These are phyloP conservation scores for Drosophila dives DNA, from an alignment of 2,888 invertebrate genomes.

Conservation along the genomic window DNA sequence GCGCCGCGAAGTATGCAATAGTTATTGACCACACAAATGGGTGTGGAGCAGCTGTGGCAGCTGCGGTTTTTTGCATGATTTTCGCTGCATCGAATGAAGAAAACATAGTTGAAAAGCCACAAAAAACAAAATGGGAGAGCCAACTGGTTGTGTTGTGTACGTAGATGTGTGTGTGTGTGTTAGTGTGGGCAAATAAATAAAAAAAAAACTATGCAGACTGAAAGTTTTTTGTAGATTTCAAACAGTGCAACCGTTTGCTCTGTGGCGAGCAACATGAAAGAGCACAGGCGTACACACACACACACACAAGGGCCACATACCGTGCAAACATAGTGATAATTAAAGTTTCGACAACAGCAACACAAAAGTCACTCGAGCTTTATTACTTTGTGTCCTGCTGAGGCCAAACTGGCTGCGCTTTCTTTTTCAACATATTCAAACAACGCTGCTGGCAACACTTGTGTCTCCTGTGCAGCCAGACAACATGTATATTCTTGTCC, in stretches of 20 bases:
- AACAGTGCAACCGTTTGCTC: constrained; percentile 27
- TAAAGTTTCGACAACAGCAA: constrained; percentile 75
- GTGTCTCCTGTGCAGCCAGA: constrained; percentile 68
- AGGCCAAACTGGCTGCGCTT: constrained; percentile 31
- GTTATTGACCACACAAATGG: constrained; percentile 71
- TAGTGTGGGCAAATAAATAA: constrained; percentile 6
- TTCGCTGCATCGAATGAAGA: background rate
- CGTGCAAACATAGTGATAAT: constrained; percentile 74
- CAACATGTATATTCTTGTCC: constrained; percentile 64
- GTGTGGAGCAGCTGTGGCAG: constrained; percentile 8
- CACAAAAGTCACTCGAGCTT: constrained; percentile 64
- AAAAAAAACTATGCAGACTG: constrained; percentile 56
- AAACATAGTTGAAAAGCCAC: constrained; percentile 44
- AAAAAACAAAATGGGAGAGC: constrained; percentile 39
- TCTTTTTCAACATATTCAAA: constrained; percentile 46
- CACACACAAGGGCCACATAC: constrained; percentile 15
- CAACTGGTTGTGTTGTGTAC: background rate
- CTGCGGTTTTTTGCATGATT: constrained; percentile 37
- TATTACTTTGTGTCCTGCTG: constrained; percentile 70
- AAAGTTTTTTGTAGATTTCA: constrained; percentile 54
- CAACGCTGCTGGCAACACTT: constrained; percentile 57
- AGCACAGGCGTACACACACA: constrained; percentile 9
- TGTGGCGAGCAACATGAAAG: constrained; percentile 29
- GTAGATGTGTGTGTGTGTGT: background rate
- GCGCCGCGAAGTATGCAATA: constrained; percentile 65